Base-by-base conservation (phyloP, 1,140 invertebrate species). In the Grapholita molesta region DNA sequence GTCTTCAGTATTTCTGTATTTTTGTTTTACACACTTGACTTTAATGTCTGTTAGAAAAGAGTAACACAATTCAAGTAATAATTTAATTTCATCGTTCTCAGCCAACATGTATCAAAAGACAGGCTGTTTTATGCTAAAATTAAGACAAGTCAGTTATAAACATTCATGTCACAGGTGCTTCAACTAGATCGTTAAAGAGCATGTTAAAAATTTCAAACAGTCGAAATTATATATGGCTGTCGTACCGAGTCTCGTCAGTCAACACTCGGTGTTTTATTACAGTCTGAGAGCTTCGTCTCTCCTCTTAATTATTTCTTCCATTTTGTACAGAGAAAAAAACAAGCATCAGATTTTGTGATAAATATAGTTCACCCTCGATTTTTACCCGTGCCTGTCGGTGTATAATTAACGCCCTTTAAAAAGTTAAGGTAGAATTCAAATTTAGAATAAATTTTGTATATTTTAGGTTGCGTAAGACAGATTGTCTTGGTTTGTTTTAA, bases 231-330 rank as follows among this genome's bases (percentile, higher is more conserved):
- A 72, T 72, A 79, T 53, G 68, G 71, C 67, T 48, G 70, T 71
- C 75, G 66, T 68, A 72, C 48, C 48, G 70, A 74, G 69, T 64
- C 72, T 78, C 75, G 80, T 87, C 87, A 83, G 72, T 89, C 85
- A 80, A 78, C 79, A 75, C 30, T 8, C 70, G 80, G 82, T 88
- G 78, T 87, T 88, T 89, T 88, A 88, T 88, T 87, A 87, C 86
- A 76, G 68, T 74, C 76, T 75, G 76, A 80, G 75, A 67, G 85
- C 79, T 77, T 76, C 82, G 82, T 79, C 83, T 87, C 85, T 71
- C 79, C 77, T 82, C 80, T 84, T 89, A 86, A 88, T 89, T 87
- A 87, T 88, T 86, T 87, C 79, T 84, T 85, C 77, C 79, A 86
- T 87, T 88, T 87, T 81, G 78, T 85, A 52, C 79, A 78, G 69